Percentiles rank a stretch among this genome's conserved stretches.
These are phyloP conservation scores for Drosophila emarginata DNA, from an alignment of 2,888 invertebrate species.

Conservation along the genomic window DNA sequence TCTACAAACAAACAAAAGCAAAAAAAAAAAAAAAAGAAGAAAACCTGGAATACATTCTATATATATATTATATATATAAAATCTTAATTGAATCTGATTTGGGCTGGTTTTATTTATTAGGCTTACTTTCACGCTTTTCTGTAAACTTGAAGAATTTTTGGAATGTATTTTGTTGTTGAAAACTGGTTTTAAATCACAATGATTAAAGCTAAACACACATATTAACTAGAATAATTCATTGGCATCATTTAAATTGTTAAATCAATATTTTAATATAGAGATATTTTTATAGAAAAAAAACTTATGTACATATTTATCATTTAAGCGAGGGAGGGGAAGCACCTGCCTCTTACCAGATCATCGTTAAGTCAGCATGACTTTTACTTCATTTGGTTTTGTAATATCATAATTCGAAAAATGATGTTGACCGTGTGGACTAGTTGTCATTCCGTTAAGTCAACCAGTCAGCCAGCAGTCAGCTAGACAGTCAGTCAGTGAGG, in stretches of 20 bases:
- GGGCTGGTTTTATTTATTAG: slow-evolving; percentile 9
- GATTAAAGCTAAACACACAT: slow-evolving; percentile 22
- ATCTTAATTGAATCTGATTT: slow-evolving; percentile 5
- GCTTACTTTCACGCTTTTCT: slow-evolving; percentile 11
- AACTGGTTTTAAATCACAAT: slow-evolving; percentile 9
- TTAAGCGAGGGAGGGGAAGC: slow-evolving; percentile 9
- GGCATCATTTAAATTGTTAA: slow-evolving; percentile 39
- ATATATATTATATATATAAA: background rate
- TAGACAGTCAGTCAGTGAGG: background rate
- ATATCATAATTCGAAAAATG: slow-evolving; percentile 4
- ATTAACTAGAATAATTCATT: slow-evolving; percentile 14
- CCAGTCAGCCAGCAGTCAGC: background rate
- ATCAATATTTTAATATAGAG: slow-evolving; percentile 30
- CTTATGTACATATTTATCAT: background rate
- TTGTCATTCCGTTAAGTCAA: slow-evolving; percentile 1
- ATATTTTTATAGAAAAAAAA: background rate
- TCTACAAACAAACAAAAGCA: slow-evolving; percentile 26
- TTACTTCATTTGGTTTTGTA: slow-evolving; percentile 6
- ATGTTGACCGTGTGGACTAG: slow-evolving; percentile 9
- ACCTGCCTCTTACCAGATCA: background rate
- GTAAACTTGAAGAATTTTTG: background rate
- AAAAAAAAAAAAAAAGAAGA: slow-evolving; percentile 14
- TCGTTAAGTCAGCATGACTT: background rate
- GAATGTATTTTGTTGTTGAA: slow-evolving; percentile 12
- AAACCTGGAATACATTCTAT: slow-evolving; percentile 10